Percentiles rank a stretch among this genome's conserved stretches.
phyloP scores from a whole-genome alignment of 2,113 vertebrate species.

The Cyanistes caeruleus region DNA sequence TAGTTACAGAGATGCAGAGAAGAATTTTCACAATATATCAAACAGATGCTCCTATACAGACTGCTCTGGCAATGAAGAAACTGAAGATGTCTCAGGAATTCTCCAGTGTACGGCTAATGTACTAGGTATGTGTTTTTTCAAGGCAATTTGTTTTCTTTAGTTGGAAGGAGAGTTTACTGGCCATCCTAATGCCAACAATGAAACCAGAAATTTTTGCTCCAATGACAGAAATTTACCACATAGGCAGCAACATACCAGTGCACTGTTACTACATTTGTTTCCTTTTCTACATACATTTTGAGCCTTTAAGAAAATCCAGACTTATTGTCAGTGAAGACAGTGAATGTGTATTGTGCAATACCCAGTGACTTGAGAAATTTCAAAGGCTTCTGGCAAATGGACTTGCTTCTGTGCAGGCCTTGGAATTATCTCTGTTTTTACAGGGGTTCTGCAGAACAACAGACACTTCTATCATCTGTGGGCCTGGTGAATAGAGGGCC shows the following conservation, averaged over 20 bases:
- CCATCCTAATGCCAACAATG: not conserved
- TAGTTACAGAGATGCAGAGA: conserved; percentile 86
- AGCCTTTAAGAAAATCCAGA: not conserved
- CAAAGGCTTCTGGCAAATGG: not conserved
- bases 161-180: not conserved
- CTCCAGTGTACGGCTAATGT: conserved; percentile 92
- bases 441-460: not conserved
- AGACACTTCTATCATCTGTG: not conserved
- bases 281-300: not conserved
- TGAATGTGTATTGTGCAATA: not conserved
- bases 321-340: not conserved
- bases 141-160: not conserved
- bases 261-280: not conserved
- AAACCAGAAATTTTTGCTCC: not conserved
- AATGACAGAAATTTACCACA: not conserved
- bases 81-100: conserved; percentile 91
- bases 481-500: not conserved
- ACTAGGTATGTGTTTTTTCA: conserved; percentile 81
- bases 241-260: not conserved
- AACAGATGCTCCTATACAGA: conserved; percentile 88
- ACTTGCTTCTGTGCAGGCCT: not conserved
- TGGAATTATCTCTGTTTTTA: not conserved
- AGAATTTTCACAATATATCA: conserved; percentile 83
- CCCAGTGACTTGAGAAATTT: not conserved
- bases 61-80: conserved; percentile 85